Evolutionary conservation across 2,797 vertebrate species (phyloP).

Genomic region (Tokudaia tokunoshimensis): DNA sequence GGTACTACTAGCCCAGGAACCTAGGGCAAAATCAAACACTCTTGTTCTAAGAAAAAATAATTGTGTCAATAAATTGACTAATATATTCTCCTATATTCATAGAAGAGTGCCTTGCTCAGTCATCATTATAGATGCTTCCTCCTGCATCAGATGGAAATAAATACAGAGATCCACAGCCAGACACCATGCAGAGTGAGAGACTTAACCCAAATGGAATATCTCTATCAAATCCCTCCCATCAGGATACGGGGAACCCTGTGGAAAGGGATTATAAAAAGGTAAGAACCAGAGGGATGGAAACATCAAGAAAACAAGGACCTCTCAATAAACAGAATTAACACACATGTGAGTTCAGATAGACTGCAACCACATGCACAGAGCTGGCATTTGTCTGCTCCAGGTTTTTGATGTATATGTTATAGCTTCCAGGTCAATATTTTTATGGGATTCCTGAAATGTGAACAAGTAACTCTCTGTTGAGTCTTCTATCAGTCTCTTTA

Average conservation of each 20-base stretch:
- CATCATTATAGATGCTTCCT: background rate
- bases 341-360: background rate
- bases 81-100: background rate
- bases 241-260: no score
- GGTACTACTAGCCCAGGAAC: background rate
- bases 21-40: background rate
- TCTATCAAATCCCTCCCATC: no score
- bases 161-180: background rate
- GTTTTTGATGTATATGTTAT: background rate
- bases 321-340: background rate
- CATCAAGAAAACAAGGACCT: background rate
- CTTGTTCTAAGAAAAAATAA: background rate
- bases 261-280: no score
- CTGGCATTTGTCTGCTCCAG: background rate
- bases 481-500: background rate
- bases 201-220: no score
- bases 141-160: background rate
- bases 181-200: no score
- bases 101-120: no score
- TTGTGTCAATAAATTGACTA: background rate
- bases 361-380: background rate
- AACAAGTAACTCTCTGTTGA: background rate
- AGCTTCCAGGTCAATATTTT: background rate
- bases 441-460: background rate
- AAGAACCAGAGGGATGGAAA: background rate